Evolutionary conservation across 1,140 invertebrate species (phyloP), one percentile per base, ranked within the genome.

Genomic region (Centruroides vittatus): DNA sequence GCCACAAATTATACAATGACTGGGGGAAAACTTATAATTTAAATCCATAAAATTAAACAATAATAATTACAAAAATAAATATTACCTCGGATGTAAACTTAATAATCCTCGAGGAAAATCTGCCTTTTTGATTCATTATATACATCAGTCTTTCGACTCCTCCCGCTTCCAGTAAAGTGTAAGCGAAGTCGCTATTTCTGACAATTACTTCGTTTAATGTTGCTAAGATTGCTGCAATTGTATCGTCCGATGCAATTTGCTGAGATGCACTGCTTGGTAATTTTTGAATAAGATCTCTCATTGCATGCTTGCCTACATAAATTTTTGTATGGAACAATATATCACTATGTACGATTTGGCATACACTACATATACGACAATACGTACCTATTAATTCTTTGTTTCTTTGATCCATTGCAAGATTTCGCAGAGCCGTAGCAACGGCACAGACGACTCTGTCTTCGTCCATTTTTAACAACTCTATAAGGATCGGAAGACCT

Each of bases 141-240:
- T 86, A 85, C 75, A 94, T 87, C 61, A 96, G 79, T 67, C 91
- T 79, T 71, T 93, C 89, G n/a, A 96, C 88, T 47, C 92, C 93
- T 56, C 88, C 87, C 12, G 91, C 88, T 69, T 93, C 89, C 47
- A 94, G 74, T 58, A 95, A 76, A 1, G 91, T 92, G 64, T 88
- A 81, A 0, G 93, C 93, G 76, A 97, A 95, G 73, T 96, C 92
- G 0, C 89, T 88, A 75, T 92, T 95, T 74, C 92, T 92, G 75
- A 93, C 90, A 52, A 98, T 93, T 23, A 96, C 92, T 77, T 98
- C 95, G 77, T 98, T 96, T n/a, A 98, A 78, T 1, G 94, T 96
- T 4, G 93, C 93, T 54, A 97, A 79, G 47, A 98, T 91, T 13
- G 94, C 94, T 57, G 90, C 90, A 68, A 98, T 93, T 46, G 94